Base-by-base conservation (phyloP, 2,888 invertebrate species). In the Meta bourneti region DNA sequence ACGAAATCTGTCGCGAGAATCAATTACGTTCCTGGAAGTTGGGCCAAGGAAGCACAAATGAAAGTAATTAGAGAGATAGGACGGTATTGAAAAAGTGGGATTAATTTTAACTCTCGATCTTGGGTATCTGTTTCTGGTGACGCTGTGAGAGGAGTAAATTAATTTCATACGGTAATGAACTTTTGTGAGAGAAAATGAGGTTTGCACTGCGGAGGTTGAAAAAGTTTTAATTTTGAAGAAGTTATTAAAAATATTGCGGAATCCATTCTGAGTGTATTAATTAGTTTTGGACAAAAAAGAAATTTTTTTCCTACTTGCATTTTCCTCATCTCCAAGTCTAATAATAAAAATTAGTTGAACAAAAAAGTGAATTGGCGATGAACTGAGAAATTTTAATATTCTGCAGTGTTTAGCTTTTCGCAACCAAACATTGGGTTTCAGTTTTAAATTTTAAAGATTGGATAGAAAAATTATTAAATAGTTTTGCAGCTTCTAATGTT, bases 1-100 rank as follows among this genome's bases (percentile, higher is more conserved):
- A 19, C 71, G 49, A 71, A 82, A 71, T 82, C 52, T 71, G 82
- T 72, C 51, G 51, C 72, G 48, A 7, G 52, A 72, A 82, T 69
- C 49, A 51, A 52, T 48, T 19, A 11, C 82, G 11, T 13, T n/a
- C n/a, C n/a, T 52, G n/a, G 48, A 70, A 70, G 6, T 11, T 16
- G 7, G 61, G 5, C 61, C 9, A 61, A 52, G 69, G 72, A 71
- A 82, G 54, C 9, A 54, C 69, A 81, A 81, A 70, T 70, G 69
- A 70, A 13, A 71, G 51, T 72, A 72, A 82, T 82, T 82, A 82
- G 70, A 72, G 20, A 52, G 48, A 48, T 81, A 6, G 13, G 48
- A 81, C 54, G 19, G 8, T 16, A 34, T 69, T n/a, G n/a, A 77
- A 80, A 80, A 80, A 80, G 48, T 0, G 19, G 16, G 69, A 34